Base-by-base conservation (phyloP, 2,113 vertebrate genomes). In the Lamprologus callipterus region DNA sequence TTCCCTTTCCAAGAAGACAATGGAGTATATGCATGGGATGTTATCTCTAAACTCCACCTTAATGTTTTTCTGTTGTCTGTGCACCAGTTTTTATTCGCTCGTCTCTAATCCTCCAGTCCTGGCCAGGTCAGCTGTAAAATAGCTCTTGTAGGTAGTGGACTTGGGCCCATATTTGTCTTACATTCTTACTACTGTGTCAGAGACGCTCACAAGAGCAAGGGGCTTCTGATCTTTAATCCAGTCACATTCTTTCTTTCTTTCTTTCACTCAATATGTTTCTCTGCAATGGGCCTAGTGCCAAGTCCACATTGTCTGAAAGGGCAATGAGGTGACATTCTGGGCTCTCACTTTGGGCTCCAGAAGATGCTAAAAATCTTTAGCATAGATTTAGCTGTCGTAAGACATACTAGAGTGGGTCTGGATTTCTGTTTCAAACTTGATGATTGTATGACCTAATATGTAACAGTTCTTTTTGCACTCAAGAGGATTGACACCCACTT, bases 261-360 rank as follows among this genome's bases (percentile, higher is more conserved):
- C 13, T 57, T 75, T 23, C 83, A 65, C 84, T 88, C 65, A 84
- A 47, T 87, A 16, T 87, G 79, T 91, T 68, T 90, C 78, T 78
- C 31, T 75, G 60, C 35, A 10, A 21, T 47, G n/a, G 88, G 87
- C 47, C 51, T 9, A 3, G n/a, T 80, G 81, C 89, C 58, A 70
- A 84, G 79, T 79, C 87, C 85, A 84, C 83, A 86, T 73, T 87
- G 73, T 85, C 63, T 93, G 73, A 91, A 87, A 87, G 87, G 94
- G 70, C 90, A 90, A 91, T 86, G 90, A 94, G 87, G 89, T 91
- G 94, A 91, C 79, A 93, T 80, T 88, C 85, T 86, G 73, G 73
- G 73, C 73, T 78, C 26, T 33, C 73, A 51, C 73, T 33, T 78
- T 60, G 23, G 57, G 6, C 87, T 84, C 54, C 49, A 86, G 51